Conservation (phyloP, 2,888 invertebrate genomes). For the Drosophila paranaensis region DNA sequence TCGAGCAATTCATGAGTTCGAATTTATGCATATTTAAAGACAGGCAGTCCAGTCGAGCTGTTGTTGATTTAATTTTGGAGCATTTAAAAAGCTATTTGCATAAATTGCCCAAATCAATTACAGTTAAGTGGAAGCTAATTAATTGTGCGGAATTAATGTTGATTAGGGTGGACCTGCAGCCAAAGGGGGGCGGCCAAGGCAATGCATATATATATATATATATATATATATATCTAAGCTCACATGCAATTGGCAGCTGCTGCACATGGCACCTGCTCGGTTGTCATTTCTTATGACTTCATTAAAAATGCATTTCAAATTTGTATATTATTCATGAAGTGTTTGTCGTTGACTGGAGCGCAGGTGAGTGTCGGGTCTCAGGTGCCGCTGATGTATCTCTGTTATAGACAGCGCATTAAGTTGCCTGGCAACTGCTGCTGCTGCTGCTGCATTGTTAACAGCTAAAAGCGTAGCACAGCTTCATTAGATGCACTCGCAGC, state of each 20-base stretch:
- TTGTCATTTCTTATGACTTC: constrained; percentile 61
- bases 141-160: constrained; percentile 5
- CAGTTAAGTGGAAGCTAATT: constrained; percentile 19
- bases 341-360: constrained; percentile 20
- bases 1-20: constrained; percentile 20
- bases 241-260: background rate
- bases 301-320: constrained; percentile 75
- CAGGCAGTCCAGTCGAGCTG: constrained; percentile 8
- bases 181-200: constrained; percentile 5
- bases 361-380: background rate
- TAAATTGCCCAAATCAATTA: constrained; percentile 34
- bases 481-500: constrained; percentile 54
- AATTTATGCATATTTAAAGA: constrained; percentile 28
- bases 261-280: constrained; percentile 3
- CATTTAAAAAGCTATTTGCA: constrained; percentile 32
- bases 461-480: constrained; percentile 34
- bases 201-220: background rate
- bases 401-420: constrained; percentile 3
- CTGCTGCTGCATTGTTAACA: constrained; percentile 44
- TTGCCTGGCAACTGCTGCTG: constrained; percentile 15
- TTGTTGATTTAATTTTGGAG: constrained; percentile 19
- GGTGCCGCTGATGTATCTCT: background rate
- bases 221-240: background rate
- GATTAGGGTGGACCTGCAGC: constrained; percentile 4
- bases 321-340: constrained; percentile 45